A percentile compares a stretch with the other conserved stretches of the same genome.
These are phyloP conservation scores for Hydrochoerus hydrochaeris DNA, from an alignment of 2,113 vertebrate species.

Conservation along the genomic window DNA sequence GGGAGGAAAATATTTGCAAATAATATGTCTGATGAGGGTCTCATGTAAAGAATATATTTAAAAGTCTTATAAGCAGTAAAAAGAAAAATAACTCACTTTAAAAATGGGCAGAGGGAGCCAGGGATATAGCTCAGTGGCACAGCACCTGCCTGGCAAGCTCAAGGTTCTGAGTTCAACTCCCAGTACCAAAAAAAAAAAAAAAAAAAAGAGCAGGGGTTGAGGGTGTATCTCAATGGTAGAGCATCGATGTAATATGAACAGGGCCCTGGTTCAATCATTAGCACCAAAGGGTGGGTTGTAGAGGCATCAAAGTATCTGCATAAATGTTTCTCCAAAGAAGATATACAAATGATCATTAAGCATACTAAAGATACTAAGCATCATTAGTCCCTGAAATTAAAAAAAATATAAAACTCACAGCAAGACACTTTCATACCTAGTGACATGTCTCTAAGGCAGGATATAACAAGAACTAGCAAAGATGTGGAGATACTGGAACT, in stretches of 20 bases:
- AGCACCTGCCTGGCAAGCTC: no score
- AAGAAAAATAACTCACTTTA: not conserved
- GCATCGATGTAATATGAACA: not conserved
- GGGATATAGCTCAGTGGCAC: not conserved
- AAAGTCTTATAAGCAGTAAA: not conserved
- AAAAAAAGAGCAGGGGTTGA: not conserved
- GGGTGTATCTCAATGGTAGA: not conserved
- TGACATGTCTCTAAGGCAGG: not conserved
- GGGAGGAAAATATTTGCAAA: not conserved
- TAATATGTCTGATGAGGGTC: not conserved
- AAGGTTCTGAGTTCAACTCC: no score
- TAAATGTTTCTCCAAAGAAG: not conserved
- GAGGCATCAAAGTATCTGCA: not conserved
- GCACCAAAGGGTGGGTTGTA: not conserved
- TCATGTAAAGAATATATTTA: not conserved
- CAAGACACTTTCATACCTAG: not conserved
- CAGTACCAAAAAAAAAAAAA: not conserved
- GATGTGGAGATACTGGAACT: not conserved
- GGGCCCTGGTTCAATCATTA: not conserved
- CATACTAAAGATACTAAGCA: constrained; percentile 2
- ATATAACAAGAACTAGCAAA: not conserved
- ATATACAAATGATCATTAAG: not conserved
- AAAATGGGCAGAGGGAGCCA: not conserved
- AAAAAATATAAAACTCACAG: not conserved
- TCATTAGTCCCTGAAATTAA: constrained; percentile 18